Evolutionary conservation across 2,113 vertebrate species (phyloP), one percentile per base, ranked within the genome.

Genomic region (Typhlomys cinereus): DNA sequence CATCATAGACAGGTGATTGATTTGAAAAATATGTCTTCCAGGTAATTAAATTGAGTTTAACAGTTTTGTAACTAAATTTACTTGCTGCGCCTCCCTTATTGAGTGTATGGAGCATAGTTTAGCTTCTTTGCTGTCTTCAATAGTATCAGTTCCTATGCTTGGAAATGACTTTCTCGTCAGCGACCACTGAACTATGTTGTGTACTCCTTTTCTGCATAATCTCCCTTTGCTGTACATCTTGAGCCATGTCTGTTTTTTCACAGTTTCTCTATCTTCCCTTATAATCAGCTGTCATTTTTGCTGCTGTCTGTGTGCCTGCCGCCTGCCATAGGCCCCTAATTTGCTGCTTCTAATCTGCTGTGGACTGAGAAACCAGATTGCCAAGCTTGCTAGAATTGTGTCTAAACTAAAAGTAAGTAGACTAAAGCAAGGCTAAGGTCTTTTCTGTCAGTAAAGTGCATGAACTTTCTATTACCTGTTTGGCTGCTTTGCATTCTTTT

Each of bases 381-480:
- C 91, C 86, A 90, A 54, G 23, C 83, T 95, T 91, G 70, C 95
- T 94, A 94, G 81, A 89, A 85, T 85, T 93, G 90, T 94, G 70
- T 93, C 89, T 96, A 75, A 94, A 93, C 44, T 70, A 94, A 96
- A 90, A 95, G 93, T 96, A 95, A 96, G 96, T 97, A 95, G 94
- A 82, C 71, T 31, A 48, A 71, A 81, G 44, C 39, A 71, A 87
- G 82, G 54, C 62, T 41, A 44, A 85, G 78, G n/a, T 39, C 61
- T 90, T 57, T 54, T 64, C 91, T 62, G 66, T 83, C 78, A 44
- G 59, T 86, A 8, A 57, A 34, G n/a, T 90, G 83, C 92, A 80
- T 95, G 92, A 79, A 54, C 57, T 80, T 64, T 23, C 41, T 81
- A 36, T 44, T 81, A 39, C 36, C 31, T 59, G 48, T 71, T 57